Base-by-base conservation (phyloP, 2,888 invertebrate genomes). In the Temnothorax rugatulus region DNA sequence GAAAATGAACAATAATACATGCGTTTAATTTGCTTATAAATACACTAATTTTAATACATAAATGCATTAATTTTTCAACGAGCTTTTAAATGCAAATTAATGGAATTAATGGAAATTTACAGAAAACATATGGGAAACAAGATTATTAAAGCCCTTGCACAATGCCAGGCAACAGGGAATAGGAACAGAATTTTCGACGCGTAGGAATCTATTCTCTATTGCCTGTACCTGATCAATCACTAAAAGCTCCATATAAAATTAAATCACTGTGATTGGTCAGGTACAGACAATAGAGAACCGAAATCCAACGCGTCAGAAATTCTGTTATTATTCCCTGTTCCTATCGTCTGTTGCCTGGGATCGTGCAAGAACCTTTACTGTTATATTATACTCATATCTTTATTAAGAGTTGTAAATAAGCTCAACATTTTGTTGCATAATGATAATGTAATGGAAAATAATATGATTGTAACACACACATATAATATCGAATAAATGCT, bases 381-480 rank as follows among this genome's bases (percentile, higher is more conserved):
- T 57, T 18, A 54, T 44, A 71, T 38, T 52, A 41, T 21, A 13
- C 2, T 47, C n/a, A 9, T 2, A 59, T 4, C 4, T 75, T 50
- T 50, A 59, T 59, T 41, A 64, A 29, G n/a, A 59, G 2, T 47
- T 47, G 8, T 5, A 61, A 38, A 34, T 7, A 50, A 75, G 75
- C 63, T 75, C 34, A 21, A 47, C 13, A 75, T 75, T 75, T 75
- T 63, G 50, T 38, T 63, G 34, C 47, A 29, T 59, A 47, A 61
- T 47, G 15, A 63, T 34, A 47, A 34, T 18, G 50, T 15, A 15
- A 15, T 25, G 3, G 21, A 63, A 7, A 34, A 74, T 15, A 34
- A 18, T 34, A 9, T 2, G 15, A 41, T 71, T 73, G 15, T 57
- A 21, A 54, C 8, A 34, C 34, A 34, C 34, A 34, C 34, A 44